Conservation (phyloP, 2,797 vertebrate genomes). For the Urosaurus nigricauda region DNA sequence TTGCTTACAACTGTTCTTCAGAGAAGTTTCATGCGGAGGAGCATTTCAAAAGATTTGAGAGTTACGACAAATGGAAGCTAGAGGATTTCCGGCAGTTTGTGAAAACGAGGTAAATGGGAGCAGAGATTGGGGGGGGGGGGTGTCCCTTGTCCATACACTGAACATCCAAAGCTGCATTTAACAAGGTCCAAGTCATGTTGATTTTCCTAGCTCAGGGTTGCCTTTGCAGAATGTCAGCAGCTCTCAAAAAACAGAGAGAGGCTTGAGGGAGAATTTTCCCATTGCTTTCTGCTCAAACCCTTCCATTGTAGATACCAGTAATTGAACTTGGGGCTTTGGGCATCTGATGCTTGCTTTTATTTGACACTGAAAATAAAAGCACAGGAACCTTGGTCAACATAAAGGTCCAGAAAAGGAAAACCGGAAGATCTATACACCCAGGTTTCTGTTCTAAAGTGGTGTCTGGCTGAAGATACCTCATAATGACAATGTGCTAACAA, state of each 20-base stretch:
- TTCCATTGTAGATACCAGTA: neutral
- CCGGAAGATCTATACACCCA: too few species aligned
- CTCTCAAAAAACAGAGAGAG: neutral
- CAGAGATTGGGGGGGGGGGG: neutral
- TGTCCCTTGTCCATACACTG: accelerated
- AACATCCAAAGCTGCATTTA: neutral
- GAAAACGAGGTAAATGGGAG: constrained; percentile 85
- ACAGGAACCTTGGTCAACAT: neutral
- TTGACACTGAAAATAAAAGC: neutral
- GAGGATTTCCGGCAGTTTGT: constrained; percentile 91
- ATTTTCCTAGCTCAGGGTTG: neutral
- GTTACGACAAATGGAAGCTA: constrained; percentile 90
- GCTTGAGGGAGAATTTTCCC: neutral
- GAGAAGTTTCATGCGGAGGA: constrained; percentile 91
- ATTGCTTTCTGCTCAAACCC: neutral
- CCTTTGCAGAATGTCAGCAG: neutral
- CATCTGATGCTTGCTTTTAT: neutral
- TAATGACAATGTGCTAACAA: too few species aligned
- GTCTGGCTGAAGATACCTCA: neutral
- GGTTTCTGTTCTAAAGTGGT: neutral
- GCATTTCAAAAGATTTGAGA: constrained; percentile 93
- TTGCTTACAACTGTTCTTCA: constrained; percentile 88
- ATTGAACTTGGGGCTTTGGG: neutral
- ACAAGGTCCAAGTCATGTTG: too few species aligned
- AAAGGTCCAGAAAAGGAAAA: neutral